Base-by-base conservation (phyloP, 2,113 vertebrate species). In the Danio rerio region DNA sequence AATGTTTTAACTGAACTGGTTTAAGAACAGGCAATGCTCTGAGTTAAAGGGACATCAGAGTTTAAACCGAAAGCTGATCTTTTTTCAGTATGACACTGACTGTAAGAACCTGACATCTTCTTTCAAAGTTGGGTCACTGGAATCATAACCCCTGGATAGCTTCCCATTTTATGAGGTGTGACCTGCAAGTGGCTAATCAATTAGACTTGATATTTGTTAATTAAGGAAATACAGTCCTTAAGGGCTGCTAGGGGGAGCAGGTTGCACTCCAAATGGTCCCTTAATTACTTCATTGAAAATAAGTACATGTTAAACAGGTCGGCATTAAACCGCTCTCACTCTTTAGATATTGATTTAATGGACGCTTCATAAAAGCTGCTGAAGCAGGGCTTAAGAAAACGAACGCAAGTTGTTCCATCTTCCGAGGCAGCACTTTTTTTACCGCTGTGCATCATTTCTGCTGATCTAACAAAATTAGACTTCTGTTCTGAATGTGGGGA, bases 221-320 rank as follows among this genome's bases (percentile, higher is more conserved):
- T 92, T 92, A 89, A 88, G 90, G 83, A 88, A 87, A 85, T 88
- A 84, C 80, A 75, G 81, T 90, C 87, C 92, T 91, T 78, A 83
- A 84, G 89, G 90, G 89, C 89, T 88, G 77, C 10, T 76, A 83
- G 81, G 85, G 92, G 87, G 86, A 91, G 81, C 84, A 82, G 91
- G 90, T 91, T 87, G 86, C 85, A 78, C 88, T 93, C 86, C 87
- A 90, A 92, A 91, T 86, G 86, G 85, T 88, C 89, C 83, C 89
- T 92, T 93, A 93, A 93, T 93, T 92, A 93, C 90, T 90, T 80
- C 84, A 78, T 80, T 90, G 90, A 91, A 92, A 92, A 89, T 68
- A 93, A 94, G 89, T 89, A 90, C 84, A 88, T 86, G 87, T 88
- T 89, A 89, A 89, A 86, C 87, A 81, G 61, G 85, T 84, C 80